phyloP scores from a whole-genome alignment of 2,797 vertebrate species.

The Rhabdophis nuchalis region DNA sequence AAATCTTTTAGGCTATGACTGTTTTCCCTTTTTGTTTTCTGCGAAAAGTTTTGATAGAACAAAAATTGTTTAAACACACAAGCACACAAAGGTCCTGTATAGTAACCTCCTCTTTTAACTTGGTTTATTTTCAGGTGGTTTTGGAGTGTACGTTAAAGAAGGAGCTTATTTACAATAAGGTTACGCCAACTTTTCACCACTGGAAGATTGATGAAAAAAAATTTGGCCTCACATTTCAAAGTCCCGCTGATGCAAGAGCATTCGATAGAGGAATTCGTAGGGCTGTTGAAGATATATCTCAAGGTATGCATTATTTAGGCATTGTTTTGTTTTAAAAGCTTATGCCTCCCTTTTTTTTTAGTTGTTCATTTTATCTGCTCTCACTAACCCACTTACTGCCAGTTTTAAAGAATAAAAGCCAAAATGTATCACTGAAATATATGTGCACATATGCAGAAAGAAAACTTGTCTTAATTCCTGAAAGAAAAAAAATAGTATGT shows the following conservation, averaged over 20 bases:
- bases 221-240: conserved; percentile 98
- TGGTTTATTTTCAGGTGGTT: conserved; percentile 81
- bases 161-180: conserved; percentile 96
- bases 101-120: conserved; percentile 26
- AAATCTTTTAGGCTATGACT: not conserved
- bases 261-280: conserved; percentile 95
- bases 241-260: conserved; percentile 94
- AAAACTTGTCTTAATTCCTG: not conserved
- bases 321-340: not conserved
- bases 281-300: conserved; percentile 92
- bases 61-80: not conserved
- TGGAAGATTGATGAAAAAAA: conserved; percentile 98
- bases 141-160: conserved; percentile 95
- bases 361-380: not conserved
- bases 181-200: conserved; percentile 98
- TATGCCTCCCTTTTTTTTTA: not conserved
- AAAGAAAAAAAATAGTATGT: not conserved
- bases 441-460: not conserved
- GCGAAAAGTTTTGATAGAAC: not conserved
- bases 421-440: not conserved
- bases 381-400: too few species aligned
- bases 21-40: not conserved
- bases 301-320: conserved; percentile 75
- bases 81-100: not conserved
- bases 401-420: not conserved